Percentiles rank a stretch among this genome's conserved stretches.
phyloP scores from a whole-genome alignment of 2,113 vertebrate genomes.

The Apteryx owenii region DNA sequence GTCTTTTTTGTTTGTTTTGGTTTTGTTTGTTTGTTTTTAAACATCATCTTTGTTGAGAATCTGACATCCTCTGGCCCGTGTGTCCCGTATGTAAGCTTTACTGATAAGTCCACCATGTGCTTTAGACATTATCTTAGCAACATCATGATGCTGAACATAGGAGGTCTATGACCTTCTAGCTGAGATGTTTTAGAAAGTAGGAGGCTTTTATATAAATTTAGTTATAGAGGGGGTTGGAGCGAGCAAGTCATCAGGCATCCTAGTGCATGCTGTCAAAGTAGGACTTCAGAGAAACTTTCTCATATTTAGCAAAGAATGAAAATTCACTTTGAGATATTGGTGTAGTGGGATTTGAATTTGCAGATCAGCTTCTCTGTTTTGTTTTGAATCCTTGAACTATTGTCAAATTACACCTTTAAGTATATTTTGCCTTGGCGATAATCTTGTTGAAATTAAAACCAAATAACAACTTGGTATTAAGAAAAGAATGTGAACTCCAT shows the following conservation, averaged over 20 bases:
- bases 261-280: not conserved
- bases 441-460: not conserved
- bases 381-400: not conserved
- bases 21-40: not conserved
- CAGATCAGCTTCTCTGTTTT: not conserved
- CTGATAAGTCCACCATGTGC: not conserved
- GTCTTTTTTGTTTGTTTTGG: too few species aligned
- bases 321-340: not conserved
- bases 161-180: not conserved
- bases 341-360: not conserved
- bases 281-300: not conserved
- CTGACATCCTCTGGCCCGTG: fast-evolving
- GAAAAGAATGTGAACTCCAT: not conserved
- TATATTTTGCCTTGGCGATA: not conserved
- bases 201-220: not conserved
- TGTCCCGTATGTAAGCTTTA: not conserved
- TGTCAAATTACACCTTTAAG: not conserved
- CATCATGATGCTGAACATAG: not conserved
- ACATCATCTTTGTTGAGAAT: not conserved
- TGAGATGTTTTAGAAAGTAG: not conserved
- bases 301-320: not conserved
- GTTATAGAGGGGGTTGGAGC: not conserved
- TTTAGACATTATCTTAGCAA: not conserved
- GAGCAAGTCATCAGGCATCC: not conserved
- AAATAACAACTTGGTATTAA: not conserved